Conservation (phyloP, 1,140 invertebrate genomes). For the Mya arenaria region DNA sequence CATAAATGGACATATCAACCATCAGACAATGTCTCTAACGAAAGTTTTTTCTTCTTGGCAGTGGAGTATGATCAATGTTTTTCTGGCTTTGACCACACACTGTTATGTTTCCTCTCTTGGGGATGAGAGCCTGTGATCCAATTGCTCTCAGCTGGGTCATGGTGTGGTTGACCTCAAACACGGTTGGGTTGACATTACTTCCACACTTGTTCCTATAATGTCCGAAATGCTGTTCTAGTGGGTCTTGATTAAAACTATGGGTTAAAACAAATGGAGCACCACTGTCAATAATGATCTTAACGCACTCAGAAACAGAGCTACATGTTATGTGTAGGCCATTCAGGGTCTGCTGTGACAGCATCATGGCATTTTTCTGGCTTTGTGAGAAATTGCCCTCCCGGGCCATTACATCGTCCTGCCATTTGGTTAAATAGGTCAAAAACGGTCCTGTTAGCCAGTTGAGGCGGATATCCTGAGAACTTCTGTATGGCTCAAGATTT, state of each 20-base stretch:
- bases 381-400: background rate
- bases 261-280: constrained; percentile 22
- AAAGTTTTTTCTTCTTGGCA: no score
- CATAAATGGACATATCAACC: no score
- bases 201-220: constrained; percentile 12
- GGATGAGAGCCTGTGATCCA: no score
- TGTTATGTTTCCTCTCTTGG: no score
- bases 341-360: background rate
- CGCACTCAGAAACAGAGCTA: background rate
- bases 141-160: no score
- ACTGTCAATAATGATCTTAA: background rate
- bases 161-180: no score
- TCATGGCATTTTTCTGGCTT: background rate
- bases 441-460: background rate
- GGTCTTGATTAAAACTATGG: constrained; percentile 8
- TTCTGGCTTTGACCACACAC: no score
- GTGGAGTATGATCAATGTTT: no score
- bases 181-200: no score
- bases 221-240: constrained; percentile 27
- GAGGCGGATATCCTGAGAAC: background rate
- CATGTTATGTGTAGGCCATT: background rate
- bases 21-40: no score
- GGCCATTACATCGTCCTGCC: background rate
- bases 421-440: background rate
- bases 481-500: constrained; percentile 36